Base-by-base conservation (phyloP, 2,113 vertebrate genomes). In the Sander vitreus region DNA sequence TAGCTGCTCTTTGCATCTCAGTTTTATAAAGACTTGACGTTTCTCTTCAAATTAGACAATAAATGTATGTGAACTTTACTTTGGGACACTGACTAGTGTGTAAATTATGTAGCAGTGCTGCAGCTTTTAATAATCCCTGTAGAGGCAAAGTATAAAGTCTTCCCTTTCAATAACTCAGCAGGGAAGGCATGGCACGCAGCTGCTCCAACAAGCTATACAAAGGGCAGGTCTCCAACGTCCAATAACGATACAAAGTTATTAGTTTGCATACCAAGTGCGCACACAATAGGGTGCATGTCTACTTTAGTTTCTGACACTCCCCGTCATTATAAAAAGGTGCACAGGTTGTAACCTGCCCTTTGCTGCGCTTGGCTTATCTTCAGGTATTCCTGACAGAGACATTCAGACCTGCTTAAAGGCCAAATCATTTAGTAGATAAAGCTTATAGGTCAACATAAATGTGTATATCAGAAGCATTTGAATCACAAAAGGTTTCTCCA, bases 111-210 rank as follows among this genome's bases (percentile, higher is more conserved):
- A 86, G 76, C 23, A 78, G 62, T 51, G 65, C 84, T 76, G 85
- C 60, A 83, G 81, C 51, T 23, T 85, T 89, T 80, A 86, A 85
- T 85, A 83, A 89, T 78, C 70, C 55, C 47, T 76, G 73, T 59
- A 73, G 73, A 84, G 66, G 66, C 58, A 78, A 83, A 89, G 73
- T 73, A 69, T 78, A 66, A 80, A 76, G 48, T 78, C 60, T 73
- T 84, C 51, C 71, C 70, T 85, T 84, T 93, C 21, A 94, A 95
- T 95, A 92, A 95, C 94, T 94, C 84, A 95, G 58, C 76, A 85
- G 66, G 75, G 64, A 80, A 43, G 68, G 60, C 60, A 64, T 48
- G 71, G 84, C 73, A 82, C 45, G 39, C 90, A 88, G 78, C 83
- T 90, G 86, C 53, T 72, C 65, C 23, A 70, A 74, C 63, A 73